Evolutionary conservation across 2,888 invertebrate species (phyloP), one percentile per base, ranked within the genome.

Genomic region (Xylocampa areola): DNA sequence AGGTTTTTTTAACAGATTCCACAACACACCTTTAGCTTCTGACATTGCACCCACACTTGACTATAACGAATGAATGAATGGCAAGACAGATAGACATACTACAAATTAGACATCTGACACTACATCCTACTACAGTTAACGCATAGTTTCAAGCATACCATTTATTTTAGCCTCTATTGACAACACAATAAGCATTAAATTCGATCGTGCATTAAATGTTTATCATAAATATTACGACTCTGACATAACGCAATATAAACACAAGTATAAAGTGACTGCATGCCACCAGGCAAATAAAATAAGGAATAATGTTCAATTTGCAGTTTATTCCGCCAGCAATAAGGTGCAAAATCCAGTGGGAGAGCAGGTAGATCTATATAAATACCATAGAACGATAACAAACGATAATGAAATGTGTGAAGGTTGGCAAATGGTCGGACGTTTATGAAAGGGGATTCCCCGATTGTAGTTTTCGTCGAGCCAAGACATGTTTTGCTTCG

Each of bases 11-110:
- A 2, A 13, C 19, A 32, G 14, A 49, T 23, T 27, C 23, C 13
- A 30, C n/a, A 21, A 55, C 62, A 60, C 51, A 76, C 73, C 76
- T 68, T 7, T 73, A 4, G 53, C 13, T 33, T 59, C 58, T 19
- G 58, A 48, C 73, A 73, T 73, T 41, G 43, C 73, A 55, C 55
- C 43, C 43, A 53, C 58, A 57, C 35, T 45, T 16, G 14, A 25
- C 27, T 36, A 4, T 23, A 13, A 51, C 35, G 39, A 69, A 52
- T 50, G 41, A 53, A 45, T 19, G 13, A 13, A 8, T 23, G 13
- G 11, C 19, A 11, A 7, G 13, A 37, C 4, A 6, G 13, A 29
- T 23, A 32, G 29, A 30, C n/a, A 25, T 23, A 4, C 6, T 10
- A 13, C 17, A n/a, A n/a, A n/a, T n/a, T 6, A 43, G 23, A 37